phyloP scores from a whole-genome alignment of 2,888 invertebrate genomes.

The Cosmia trapezina region DNA sequence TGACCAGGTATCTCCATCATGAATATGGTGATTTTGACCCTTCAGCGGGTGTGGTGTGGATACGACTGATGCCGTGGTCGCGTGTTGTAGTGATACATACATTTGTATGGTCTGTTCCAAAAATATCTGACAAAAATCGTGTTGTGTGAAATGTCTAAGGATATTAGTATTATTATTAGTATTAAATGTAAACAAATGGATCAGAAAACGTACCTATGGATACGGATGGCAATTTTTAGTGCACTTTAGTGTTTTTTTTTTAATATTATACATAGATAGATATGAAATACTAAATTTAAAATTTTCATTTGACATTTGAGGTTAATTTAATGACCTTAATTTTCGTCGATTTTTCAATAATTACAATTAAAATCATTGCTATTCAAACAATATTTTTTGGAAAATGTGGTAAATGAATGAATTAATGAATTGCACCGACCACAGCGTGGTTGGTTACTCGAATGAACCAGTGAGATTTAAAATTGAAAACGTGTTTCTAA shows the following conservation, averaged over 20 bases:
- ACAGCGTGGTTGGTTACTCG: too few relatives aligned
- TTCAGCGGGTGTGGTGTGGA: constrained; percentile 11
- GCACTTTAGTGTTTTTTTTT: too few relatives aligned
- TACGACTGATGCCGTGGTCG: constrained; percentile 6
- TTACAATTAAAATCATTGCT: neutral
- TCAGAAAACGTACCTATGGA: too few relatives aligned
- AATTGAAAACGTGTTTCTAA: neutral
- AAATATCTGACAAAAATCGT: neutral
- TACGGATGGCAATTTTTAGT: neutral
- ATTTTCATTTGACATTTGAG: neutral
- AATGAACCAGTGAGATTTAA: too few relatives aligned
- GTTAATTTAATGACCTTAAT: neutral
- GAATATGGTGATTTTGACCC: constrained; percentile 52
- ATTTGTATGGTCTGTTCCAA: neutral
- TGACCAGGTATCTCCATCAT: constrained; percentile 22
- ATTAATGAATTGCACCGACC: too few relatives aligned
- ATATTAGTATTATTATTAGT: too few relatives aligned
- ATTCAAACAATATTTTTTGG: neutral
- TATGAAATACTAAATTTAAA: too few relatives aligned
- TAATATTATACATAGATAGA: too few relatives aligned
- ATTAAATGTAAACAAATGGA: neutral
- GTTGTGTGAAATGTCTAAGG: too few relatives aligned
- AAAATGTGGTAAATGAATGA: too few relatives aligned
- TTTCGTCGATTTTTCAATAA: neutral
- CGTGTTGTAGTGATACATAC: constrained; percentile 28